Conservation (phyloP, 2,888 invertebrate genomes). For the Crepidodera aurea region DNA sequence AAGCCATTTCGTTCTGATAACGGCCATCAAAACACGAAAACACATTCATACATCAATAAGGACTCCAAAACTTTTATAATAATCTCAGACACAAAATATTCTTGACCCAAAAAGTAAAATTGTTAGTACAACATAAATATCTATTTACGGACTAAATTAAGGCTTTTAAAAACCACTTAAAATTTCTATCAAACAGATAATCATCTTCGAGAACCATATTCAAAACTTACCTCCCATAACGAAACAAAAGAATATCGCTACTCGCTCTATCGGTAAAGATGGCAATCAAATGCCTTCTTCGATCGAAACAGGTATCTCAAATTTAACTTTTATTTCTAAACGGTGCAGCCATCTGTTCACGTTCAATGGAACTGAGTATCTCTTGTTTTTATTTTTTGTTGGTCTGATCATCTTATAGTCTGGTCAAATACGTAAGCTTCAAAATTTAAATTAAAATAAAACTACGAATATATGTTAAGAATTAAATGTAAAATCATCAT, state of each 20-base stretch:
- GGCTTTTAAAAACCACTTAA: too few relatives aligned
- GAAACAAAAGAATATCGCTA: slow-evolving; percentile 41
- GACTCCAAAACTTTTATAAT: neutral
- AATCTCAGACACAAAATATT: too few relatives aligned
- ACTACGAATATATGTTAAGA: too few relatives aligned
- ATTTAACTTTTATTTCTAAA: slow-evolving; percentile 51
- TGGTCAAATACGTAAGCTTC: slow-evolving; percentile 12
- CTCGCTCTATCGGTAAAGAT: slow-evolving; percentile 53
- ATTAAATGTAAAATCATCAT: too few relatives aligned
- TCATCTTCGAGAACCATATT: too few relatives aligned
- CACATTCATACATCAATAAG: slow-evolving; percentile 15
- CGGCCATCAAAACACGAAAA: slow-evolving; percentile 20
- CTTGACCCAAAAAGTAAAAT: too few relatives aligned
- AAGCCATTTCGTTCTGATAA: slow-evolving; percentile 20
- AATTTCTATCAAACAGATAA: too few relatives aligned
- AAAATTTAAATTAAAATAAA: too few relatives aligned
- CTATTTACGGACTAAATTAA: too few relatives aligned
- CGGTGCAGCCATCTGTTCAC: slow-evolving; percentile 55
- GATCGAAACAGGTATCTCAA: slow-evolving; percentile 55
- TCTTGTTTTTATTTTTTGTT: slow-evolving; percentile 39
- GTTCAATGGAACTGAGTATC: slow-evolving; percentile 27
- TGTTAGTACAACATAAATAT: too few relatives aligned
- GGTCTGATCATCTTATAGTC: slow-evolving; percentile 14
- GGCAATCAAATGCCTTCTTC: slow-evolving; percentile 49
- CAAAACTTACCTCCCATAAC: neutral